These are phyloP conservation scores for Drosophila dives DNA, from an alignment of 2,888 invertebrate genomes.

Conservation along the genomic window DNA sequence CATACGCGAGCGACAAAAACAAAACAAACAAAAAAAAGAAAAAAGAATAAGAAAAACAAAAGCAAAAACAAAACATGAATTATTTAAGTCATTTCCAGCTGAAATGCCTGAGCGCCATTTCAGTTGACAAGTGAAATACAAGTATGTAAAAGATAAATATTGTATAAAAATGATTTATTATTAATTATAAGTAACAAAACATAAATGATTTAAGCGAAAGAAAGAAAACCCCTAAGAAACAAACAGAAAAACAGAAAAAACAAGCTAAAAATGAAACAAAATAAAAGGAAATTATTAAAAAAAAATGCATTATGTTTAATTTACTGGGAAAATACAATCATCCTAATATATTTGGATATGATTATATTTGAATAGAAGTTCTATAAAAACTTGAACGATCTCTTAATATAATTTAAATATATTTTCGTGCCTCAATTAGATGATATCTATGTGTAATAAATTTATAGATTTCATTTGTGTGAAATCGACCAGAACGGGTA, in stretches of 20 bases:
- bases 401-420: not conserved
- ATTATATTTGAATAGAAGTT: not conserved
- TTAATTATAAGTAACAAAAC: conserved; percentile 67
- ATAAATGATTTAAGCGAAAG: conserved; percentile 65
- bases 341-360: not conserved
- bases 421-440: not conserved
- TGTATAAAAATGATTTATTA: conserved; percentile 81
- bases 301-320: not conserved
- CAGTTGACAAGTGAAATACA: conserved; percentile 58
- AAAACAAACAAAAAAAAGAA: conserved; percentile 11
- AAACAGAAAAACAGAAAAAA: conserved; percentile 55
- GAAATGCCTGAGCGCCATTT: conserved; percentile 58
- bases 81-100: conserved; percentile 68
- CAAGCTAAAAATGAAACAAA: conserved; percentile 71
- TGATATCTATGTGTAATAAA: not conserved
- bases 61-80: conserved; percentile 30
- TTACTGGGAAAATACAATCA: not conserved
- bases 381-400: not conserved
- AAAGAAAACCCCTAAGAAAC: conserved; percentile 58
- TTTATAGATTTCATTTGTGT: not conserved
- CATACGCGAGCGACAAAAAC: conserved; percentile 48
- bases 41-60: not conserved
- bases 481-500: conserved; percentile 3
- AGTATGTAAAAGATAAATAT: conserved; percentile 72
- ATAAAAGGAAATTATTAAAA: conserved; percentile 76